Percentiles rank a stretch among this genome's conserved stretches.
These are phyloP conservation scores for Drosophila sulfurigaster DNA, from an alignment of 1,140 invertebrate genomes.

Conservation along the genomic window DNA sequence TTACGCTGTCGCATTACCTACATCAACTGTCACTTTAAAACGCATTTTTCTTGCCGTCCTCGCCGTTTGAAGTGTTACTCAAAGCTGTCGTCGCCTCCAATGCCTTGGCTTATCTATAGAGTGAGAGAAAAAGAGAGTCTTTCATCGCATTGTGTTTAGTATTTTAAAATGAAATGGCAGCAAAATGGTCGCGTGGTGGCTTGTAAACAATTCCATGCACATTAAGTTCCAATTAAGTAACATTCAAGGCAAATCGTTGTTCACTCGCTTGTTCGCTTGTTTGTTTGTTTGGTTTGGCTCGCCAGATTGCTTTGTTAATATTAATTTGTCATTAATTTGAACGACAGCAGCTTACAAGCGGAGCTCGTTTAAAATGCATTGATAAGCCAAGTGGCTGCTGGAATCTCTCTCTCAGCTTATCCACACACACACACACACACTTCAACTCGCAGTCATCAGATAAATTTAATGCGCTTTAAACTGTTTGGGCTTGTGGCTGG, in stretches of 20 bases:
- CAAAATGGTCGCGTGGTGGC: constrained; percentile 3
- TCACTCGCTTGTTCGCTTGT: neutral
- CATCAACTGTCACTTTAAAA: constrained; percentile 80
- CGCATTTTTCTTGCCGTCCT: constrained; percentile 66
- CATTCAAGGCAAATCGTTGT: constrained; percentile 70
- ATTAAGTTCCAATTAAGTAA: constrained; percentile 81
- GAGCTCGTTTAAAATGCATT: constrained; percentile 79
- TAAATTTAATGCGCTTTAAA: constrained; percentile 82
- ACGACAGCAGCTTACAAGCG: constrained; percentile 64
- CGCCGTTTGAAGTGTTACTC: constrained; percentile 67
- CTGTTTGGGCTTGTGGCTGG: constrained; percentile 68
- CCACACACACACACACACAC: constrained; percentile 22
- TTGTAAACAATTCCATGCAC: constrained; percentile 77
- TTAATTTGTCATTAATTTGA: constrained; percentile 80
- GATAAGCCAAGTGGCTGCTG: constrained; percentile 69
- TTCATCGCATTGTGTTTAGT: constrained; percentile 10
- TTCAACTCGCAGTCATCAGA: constrained; percentile 56
- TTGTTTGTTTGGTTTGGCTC: constrained; percentile 39
- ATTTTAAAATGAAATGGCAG: neutral
- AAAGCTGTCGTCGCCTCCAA: constrained; percentile 56
- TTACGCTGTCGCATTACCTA: constrained; percentile 77
- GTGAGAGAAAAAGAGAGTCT: neutral
- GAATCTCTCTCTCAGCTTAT: constrained; percentile 23
- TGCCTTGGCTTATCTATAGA: constrained; percentile 54
- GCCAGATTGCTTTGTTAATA: constrained; percentile 80